A percentile compares a stretch with the other conserved stretches of the same genome.
Evolutionary conservation across 2,888 invertebrate genomes (phyloP).

Genomic region (Pterostichus niger): DNA sequence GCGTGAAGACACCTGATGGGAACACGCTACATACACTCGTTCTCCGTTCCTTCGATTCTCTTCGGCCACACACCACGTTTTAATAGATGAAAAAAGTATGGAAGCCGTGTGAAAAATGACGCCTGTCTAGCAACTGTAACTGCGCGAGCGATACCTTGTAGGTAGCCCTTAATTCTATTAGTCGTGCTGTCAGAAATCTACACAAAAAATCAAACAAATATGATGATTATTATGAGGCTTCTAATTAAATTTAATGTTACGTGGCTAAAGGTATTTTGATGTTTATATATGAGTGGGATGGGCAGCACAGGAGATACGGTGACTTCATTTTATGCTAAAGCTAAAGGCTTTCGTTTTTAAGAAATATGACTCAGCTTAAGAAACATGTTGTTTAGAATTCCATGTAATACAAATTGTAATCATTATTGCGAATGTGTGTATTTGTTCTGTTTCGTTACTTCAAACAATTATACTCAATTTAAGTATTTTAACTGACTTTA

Average conservation of each 20-base stretch:
- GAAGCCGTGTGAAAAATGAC: conserved; percentile 64
- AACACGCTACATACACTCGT: background rate
- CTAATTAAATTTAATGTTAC: conserved; percentile 52
- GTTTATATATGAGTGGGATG: conserved; percentile 27
- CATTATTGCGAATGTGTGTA: too few species aligned
- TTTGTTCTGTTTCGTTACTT: too few species aligned
- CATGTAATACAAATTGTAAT: too few species aligned
- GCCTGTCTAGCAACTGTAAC: conserved; percentile 60
- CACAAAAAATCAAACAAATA: conserved; percentile 60
- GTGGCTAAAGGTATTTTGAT: conserved; percentile 34
- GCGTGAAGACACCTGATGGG: conserved; percentile 53
- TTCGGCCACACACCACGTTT: conserved; percentile 56
- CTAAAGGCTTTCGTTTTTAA: background rate
- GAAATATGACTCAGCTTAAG: conserved; percentile 2
- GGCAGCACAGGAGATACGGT: conserved; percentile 33
- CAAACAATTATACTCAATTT: too few species aligned
- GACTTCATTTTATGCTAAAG: conserved; percentile 8
- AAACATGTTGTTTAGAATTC: background rate
- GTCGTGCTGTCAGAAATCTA: conserved; percentile 53
- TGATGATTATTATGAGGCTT: conserved; percentile 31
- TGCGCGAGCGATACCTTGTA: conserved; percentile 25
- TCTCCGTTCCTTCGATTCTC: background rate
- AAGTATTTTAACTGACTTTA: too few species aligned
- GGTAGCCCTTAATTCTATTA: conserved; percentile 61
- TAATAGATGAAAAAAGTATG: conserved; percentile 51